Evolutionary conservation across 23 tunicate genomes (phyloP), one percentile per base, ranked within the genome.

Genomic region (Styela clava): DNA sequence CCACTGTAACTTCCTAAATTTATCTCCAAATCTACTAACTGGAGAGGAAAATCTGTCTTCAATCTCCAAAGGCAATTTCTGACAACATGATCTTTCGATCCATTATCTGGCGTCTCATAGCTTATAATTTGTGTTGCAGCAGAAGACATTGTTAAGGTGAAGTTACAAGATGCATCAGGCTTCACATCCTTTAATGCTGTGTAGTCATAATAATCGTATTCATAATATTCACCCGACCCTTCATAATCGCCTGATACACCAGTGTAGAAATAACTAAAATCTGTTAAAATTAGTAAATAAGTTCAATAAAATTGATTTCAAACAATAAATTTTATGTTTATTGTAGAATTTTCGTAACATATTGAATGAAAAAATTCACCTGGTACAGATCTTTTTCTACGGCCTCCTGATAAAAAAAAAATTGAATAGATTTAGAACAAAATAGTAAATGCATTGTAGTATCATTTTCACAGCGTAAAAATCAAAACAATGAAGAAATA

Each of bases 211-310:
- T 44, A 44, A 3, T 71, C 77, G 18, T 27, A 24, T 7, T 65
- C 29, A 18, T 65, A 65, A 7, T 65, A 27, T 65, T 3, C 16
- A 27, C 31, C 70, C 3, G 31, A 65, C 5, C 34, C 35, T 26
- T 71, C 77, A 71, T 28, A 71, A 3, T 71, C 77, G 7, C 77
- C 77, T 27, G 77, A 71, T 26, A 35, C 77, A 71, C 34, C 77
- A 33, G 34, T 29, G 16, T 71, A 71, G 29, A 71, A 71, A 35
- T 27, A 30, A 71, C 35, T 71, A 7, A 28, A 28, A 16, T 65
- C 71, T 65, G 71, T 25, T 25, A 16, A 65, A 16, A 5, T 5
- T 5, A 28, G 16, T 25, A 65, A 65, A 44, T 5, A 44, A 12
- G 56, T 44, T 44, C 56, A 44, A 44, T 44, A 44, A 44, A 44